Conservation (phyloP, 37 sponge, comb jelly and placozoan genomes). For the Aplysina aerophoba region DNA sequence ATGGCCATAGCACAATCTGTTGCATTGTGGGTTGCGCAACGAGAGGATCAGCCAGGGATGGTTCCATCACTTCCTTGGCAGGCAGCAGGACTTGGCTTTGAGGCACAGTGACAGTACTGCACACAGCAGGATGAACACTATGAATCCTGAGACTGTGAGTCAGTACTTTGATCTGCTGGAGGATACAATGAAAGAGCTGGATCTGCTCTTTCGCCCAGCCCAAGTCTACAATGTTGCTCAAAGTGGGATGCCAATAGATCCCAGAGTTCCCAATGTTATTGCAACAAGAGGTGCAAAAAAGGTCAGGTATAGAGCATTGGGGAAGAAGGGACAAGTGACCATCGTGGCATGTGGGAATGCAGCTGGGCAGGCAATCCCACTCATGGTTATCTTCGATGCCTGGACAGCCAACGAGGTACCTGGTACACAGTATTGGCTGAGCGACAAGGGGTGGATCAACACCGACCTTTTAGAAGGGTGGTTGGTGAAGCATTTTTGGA, state of each 20-base stretch:
- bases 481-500: constrained; percentile 52
- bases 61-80: constrained; percentile 36
- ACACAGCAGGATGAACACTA: constrained; percentile 51
- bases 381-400: constrained; percentile 41
- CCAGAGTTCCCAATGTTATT: not conserved
- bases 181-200: constrained; percentile 20
- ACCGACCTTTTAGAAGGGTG: constrained; percentile 59
- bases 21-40: constrained; percentile 24
- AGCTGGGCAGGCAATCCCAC: constrained; percentile 55
- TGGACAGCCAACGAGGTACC: constrained; percentile 54
- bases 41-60: constrained; percentile 36
- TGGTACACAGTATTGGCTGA: constrained; percentile 57
- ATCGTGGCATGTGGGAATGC: constrained; percentile 56
- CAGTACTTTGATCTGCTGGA: too few relatives aligned
- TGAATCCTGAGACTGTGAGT: too few relatives aligned
- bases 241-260: constrained; percentile 9
- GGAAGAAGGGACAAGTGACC: constrained; percentile 51
- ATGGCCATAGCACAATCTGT: constrained; percentile 35
- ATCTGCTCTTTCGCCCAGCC: constrained; percentile 43
- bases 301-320: constrained; percentile 21
- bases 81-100: constrained; percentile 32
- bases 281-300: constrained; percentile 33
- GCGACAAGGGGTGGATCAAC: constrained; percentile 65
- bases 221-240: constrained; percentile 55
- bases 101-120: constrained; percentile 43